Evolutionary conservation across 2,797 vertebrate genomes (phyloP), one percentile per base, ranked within the genome.

Genomic region (Rhinichthys osculus): DNA sequence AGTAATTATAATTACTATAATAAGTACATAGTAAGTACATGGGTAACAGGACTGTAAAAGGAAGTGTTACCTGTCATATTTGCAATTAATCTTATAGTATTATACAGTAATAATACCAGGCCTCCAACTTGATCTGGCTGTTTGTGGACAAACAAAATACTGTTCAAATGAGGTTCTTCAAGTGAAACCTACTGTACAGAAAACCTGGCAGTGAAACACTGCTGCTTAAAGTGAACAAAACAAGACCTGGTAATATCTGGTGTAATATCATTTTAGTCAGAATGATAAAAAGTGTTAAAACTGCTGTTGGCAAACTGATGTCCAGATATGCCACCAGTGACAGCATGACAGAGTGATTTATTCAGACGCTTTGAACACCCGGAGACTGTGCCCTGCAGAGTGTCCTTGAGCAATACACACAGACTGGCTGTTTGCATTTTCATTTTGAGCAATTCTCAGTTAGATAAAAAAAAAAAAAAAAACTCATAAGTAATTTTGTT

Each of bases 361-460:
- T 62, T 78, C 21, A 59, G 76, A 62, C 76, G n/a, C 33, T 57
- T 5, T 38, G 74, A 57, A 40, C 14, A 42, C 76, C 54, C 23
- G 0, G 38, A 62, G 54, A 78, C 54, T 78, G 54, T 78, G 38
- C 76, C 76, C 54, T 62, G 54, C 76, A 62, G 76, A 78, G 38
- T 78, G 76, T 78, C 76, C 76, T 78, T 62, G 54, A 78, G 76
- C 76, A 3, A 78, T 17, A 78, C 50, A 77, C 33, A 62, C 27
- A 30, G 11, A 38, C 23, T 78, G 54, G 14, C 76, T 10, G 57
- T 78, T 42, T 62, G 14, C 35, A 78, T 59, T 35, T 27, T 16
- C 21, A 17, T 78, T 78, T 78, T 27, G 35, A 62, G 54, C 7
- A 62, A 57, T 23, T 57, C 23, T 27, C 21, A n/a, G 33, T 14